phyloP scores from a whole-genome alignment of 2,113 vertebrate species.

The Actinemys pallida region DNA sequence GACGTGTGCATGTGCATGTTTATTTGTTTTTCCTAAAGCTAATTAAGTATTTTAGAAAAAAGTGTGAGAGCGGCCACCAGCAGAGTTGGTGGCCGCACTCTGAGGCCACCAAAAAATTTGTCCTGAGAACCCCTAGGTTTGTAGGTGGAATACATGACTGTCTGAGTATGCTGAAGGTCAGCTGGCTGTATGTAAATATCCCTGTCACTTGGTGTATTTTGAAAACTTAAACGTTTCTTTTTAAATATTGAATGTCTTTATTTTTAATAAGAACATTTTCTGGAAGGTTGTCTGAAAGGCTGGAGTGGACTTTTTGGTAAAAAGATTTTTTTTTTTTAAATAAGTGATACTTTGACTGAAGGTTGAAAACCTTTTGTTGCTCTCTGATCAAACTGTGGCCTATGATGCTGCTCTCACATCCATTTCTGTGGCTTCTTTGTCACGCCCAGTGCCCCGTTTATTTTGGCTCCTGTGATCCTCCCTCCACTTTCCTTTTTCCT shows the following conservation, averaged over 20 bases:
- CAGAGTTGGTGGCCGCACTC: too few species aligned
- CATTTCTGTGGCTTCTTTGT: neutral
- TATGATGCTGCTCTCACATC: neutral
- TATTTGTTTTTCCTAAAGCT: too few species aligned
- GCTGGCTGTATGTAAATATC: neutral
- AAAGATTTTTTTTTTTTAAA: neutral
- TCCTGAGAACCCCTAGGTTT: neutral
- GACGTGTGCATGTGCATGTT: too few species aligned
- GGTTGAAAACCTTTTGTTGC: neutral
- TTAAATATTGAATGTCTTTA: neutral
- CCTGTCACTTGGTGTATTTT: neutral
- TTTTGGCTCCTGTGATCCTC: neutral
- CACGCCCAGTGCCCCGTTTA: rapidly evolving
- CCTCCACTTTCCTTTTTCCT: neutral
- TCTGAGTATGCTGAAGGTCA: neutral
- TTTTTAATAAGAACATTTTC: neutral
- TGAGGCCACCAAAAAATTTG: too few species aligned
- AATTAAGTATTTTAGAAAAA: too few species aligned
- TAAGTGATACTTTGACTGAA: neutral
- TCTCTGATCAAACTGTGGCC: neutral
- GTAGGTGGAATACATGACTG: rapidly evolving
- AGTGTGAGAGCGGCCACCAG: too few species aligned
- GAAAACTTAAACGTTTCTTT: neutral
- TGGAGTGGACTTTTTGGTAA: neutral
- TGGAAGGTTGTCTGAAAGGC: neutral